phyloP scores from a whole-genome alignment of 2,113 vertebrate species.

The Prietella phreatophila region DNA sequence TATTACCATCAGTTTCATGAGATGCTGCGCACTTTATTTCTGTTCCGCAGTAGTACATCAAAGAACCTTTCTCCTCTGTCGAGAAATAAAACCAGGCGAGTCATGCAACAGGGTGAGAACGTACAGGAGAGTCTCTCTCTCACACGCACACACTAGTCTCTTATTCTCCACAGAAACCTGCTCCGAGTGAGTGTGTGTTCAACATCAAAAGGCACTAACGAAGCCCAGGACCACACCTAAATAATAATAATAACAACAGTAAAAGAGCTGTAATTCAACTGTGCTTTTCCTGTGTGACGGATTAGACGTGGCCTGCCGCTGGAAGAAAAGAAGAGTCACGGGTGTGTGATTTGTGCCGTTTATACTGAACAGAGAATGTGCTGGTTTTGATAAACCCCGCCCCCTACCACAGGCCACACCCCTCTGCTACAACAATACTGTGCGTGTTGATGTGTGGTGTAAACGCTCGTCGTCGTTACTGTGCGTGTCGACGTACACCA shows the following conservation, averaged over 20 bases:
- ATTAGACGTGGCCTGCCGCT: background rate
- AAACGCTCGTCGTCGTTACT: no score
- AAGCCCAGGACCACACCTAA: constrained; percentile 49
- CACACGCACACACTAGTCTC: background rate
- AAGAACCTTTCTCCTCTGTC: constrained; percentile 44
- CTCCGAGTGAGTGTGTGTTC: background rate
- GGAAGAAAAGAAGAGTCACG: background rate
- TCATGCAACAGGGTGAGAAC: constrained; percentile 47
- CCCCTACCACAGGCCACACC: background rate
- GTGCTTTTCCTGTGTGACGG: background rate
- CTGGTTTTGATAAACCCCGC: background rate
- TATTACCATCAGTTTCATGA: constrained; percentile 43
- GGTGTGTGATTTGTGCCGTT: background rate
- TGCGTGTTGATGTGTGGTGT: background rate
- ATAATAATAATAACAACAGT: background rate
- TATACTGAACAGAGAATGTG: background rate
- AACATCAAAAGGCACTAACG: constrained; percentile 75
- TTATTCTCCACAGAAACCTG: background rate
- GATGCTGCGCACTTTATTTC: constrained; percentile 52
- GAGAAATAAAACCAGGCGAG: constrained; percentile 48
- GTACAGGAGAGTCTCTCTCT: background rate
- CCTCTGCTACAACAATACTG: background rate
- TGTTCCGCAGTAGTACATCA: constrained; percentile 51
- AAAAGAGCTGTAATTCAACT: background rate
- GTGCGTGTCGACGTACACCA: constrained; percentile 16